Evolutionary conservation across 1,140 invertebrate species (phyloP), one percentile per base, ranked within the genome.

Genomic region (Lucilia cuprina): DNA sequence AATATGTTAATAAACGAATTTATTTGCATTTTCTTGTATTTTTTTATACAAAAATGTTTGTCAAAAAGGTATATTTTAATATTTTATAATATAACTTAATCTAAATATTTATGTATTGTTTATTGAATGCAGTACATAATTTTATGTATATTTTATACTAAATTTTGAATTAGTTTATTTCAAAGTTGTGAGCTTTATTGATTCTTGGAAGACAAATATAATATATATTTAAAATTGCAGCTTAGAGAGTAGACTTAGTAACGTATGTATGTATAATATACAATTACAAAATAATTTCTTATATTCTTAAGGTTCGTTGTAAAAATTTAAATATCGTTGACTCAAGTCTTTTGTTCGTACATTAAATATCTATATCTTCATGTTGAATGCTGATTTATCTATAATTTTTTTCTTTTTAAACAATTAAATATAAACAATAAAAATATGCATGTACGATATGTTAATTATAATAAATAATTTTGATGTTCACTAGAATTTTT

Each of bases 391-490:
- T 30, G 25, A 30, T 30, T 30, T 30, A 30, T 30, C 25, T 8
- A 41, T 10, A 5, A 8, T 41, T 41, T 41, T 10, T 41, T 41
- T 41, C 41, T 41, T 41, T 41, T 41, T 8, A 55, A 55, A n/a
- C 12, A 70, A 70, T 21, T 70, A 21, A 19, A 70, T 70, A 9
- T 70, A 70, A 21, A 70, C 19, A 70, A 21, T 21, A 70, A 70
- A 70, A 21, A 70, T 70, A 21, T 70, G 5, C 19, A 21, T 70
- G 65, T 21, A 70, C 7, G 30, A 41, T 41, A 35, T 21, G 41
- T 21, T 49, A 21, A 80, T 80, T 19, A 80, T 13, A 80, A 80
- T 80, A 80, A 80, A 80, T 80, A 80, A 80, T 80, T 80, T 80
- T 80, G 41, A 21, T 49, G 41, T 19, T 80, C 41, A 49, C 77